Evolutionary conservation across 2,888 invertebrate genomes (phyloP).

Genomic region (Rhagonycha lutea): DNA sequence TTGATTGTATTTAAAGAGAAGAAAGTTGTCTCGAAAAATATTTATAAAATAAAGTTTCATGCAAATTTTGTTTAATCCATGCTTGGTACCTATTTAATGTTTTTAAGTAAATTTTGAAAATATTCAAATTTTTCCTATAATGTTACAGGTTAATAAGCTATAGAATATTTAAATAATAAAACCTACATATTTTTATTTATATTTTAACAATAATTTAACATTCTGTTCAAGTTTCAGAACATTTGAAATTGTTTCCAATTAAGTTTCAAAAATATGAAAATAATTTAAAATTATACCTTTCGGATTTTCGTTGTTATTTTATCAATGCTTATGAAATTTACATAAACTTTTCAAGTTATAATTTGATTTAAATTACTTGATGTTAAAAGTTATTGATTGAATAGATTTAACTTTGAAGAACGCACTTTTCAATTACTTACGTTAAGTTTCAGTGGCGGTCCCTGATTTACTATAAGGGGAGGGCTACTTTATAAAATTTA

Average conservation of each 20-base stretch:
- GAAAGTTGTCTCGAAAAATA: conserved; percentile 9
- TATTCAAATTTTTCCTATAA: neutral
- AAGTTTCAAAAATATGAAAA: neutral
- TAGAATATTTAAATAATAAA: neutral
- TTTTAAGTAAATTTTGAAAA: conserved; percentile 1
- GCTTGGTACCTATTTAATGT: neutral
- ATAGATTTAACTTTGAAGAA: neutral
- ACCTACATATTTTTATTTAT: too few relatives aligned
- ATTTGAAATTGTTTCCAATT: neutral
- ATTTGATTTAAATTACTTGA: neutral
- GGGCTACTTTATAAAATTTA: neutral
- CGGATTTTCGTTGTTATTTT: neutral
- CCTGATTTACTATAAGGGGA: neutral
- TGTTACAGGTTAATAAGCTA: neutral
- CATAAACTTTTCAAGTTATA: neutral
- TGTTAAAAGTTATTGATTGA: neutral
- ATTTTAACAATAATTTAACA: too few relatives aligned
- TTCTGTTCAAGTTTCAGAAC: neutral
- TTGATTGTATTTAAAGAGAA: conserved; percentile 28
- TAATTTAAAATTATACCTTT: neutral
- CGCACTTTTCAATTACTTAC: neutral
- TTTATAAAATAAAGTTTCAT: conserved; percentile 16
- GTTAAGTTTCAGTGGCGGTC: neutral
- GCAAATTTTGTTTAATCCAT: conserved; percentile 9
- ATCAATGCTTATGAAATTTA: neutral